These are phyloP conservation scores for Eupithecia abbreviata DNA, from an alignment of 2,888 invertebrate species.

Conservation along the genomic window DNA sequence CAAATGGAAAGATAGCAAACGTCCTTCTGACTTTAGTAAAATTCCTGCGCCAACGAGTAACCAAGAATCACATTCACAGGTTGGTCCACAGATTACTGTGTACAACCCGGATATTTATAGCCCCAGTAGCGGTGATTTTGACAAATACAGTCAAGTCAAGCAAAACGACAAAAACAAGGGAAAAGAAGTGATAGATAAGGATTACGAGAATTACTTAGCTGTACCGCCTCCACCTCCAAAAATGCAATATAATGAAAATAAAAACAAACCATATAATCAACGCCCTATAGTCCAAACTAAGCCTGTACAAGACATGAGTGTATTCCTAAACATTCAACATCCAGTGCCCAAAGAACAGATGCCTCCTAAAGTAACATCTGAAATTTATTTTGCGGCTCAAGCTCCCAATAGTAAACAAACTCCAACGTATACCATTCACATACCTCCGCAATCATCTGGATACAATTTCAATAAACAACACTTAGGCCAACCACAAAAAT, in stretches of 20 bases:
- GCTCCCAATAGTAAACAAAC: constrained; percentile 68
- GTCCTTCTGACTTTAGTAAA: constrained; percentile 61
- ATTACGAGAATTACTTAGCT: constrained; percentile 78
- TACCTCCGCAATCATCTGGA: constrained; percentile 59
- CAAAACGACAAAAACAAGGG: constrained; percentile 61
- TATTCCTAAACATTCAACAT: constrained; percentile 76
- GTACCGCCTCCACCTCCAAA: constrained; percentile 80
- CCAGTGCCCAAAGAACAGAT: constrained; percentile 68
- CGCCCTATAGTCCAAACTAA: constrained; percentile 73
- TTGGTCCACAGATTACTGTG: constrained; percentile 75
- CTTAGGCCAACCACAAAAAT: constrained; percentile 42
- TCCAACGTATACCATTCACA: constrained; percentile 73
- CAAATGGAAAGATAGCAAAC: constrained; percentile 72
- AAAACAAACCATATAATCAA: constrained; percentile 68
- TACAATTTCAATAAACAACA: constrained; percentile 53
- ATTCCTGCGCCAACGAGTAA: constrained; percentile 77
- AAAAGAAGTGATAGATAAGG: constrained; percentile 74
- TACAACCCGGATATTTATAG: constrained; percentile 72
- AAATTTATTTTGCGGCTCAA: constrained; percentile 79
- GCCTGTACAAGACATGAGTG: constrained; percentile 78
- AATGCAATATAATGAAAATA: constrained; percentile 64
- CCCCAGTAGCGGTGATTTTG: constrained; percentile 64
- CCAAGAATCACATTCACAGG: constrained; percentile 76
- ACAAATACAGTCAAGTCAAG: constrained; percentile 61
- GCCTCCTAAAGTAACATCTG: constrained; percentile 79